These are phyloP conservation scores for Campopleginae sp. DNA, from an alignment of 2,888 invertebrate species.

Conservation along the genomic window DNA sequence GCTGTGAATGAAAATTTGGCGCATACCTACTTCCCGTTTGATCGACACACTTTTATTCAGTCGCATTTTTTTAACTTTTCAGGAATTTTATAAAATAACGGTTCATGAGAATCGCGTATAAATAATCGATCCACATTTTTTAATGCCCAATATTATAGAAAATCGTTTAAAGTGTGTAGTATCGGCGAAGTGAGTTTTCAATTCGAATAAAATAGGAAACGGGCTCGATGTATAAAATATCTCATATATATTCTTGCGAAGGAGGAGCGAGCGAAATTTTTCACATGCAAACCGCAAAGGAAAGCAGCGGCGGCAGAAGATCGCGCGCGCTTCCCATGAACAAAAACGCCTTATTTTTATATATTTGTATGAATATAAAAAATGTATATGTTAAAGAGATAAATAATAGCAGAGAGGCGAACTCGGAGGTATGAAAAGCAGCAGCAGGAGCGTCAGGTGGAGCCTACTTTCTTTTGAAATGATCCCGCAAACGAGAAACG, in stretches of 20 bases:
- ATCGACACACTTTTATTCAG: too few relatives aligned
- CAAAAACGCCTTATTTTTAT: slow-evolving; percentile 5
- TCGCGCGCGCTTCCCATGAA: slow-evolving; percentile 45
- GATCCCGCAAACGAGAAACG: slow-evolving; percentile 54
- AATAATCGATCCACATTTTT: not conserved
- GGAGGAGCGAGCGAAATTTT: slow-evolving; percentile 49
- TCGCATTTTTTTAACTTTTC: too few relatives aligned
- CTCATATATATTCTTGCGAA: slow-evolving; percentile 36
- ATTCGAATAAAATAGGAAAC: slow-evolving; percentile 32
- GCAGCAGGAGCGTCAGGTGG: slow-evolving; percentile 69
- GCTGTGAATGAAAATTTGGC: too few relatives aligned
- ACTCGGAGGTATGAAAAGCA: slow-evolving; percentile 61
- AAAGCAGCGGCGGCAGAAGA: slow-evolving; percentile 31
- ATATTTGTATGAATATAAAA: slow-evolving; percentile 16
- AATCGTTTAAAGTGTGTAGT: not conserved
- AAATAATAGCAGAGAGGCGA: slow-evolving; percentile 58
- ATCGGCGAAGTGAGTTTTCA: not conserved
- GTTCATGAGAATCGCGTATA: too few relatives aligned
- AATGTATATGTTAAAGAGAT: slow-evolving; percentile 25
- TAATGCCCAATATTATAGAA: not conserved
- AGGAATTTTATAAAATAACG: too few relatives aligned
- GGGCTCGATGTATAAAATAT: slow-evolving; percentile 40
- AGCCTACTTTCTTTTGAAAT: slow-evolving; percentile 68
- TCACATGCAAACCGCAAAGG: slow-evolving; percentile 56
- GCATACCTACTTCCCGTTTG: too few relatives aligned